Conservation (phyloP, 2,113 vertebrate genomes). For the Dendropsophus ebraccatus region DNA sequence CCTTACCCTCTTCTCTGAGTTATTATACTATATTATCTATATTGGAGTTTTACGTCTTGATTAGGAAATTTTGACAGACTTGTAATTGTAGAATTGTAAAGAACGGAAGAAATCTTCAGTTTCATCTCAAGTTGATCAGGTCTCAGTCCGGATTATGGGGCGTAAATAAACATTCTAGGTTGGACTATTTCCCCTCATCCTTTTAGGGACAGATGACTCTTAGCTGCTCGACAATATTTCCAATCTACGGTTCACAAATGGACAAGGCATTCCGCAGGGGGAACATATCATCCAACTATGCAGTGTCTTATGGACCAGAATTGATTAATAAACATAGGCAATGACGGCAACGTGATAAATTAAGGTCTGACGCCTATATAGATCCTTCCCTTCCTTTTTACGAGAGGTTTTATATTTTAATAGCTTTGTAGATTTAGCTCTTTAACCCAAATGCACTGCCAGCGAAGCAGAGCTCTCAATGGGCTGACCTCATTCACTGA, state of each 20-base stretch:
- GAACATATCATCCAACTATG: neutral
- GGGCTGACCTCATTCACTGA: constrained; percentile 25
- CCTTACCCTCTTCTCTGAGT: too few relatives aligned
- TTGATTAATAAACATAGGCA: constrained; percentile 35
- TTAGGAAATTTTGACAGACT: too few relatives aligned
- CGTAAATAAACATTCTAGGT: too few relatives aligned
- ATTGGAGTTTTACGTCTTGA: too few relatives aligned
- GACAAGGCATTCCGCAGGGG: neutral
- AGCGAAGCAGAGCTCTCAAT: constrained; percentile 26
- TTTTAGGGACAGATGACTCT: neutral
- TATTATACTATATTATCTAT: too few relatives aligned
- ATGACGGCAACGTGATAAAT: constrained; percentile 39
- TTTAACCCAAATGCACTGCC: constrained; percentile 45
- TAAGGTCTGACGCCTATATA: constrained; percentile 39
- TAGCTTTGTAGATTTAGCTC: constrained; percentile 47
- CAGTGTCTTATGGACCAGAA: constrained; percentile 28
- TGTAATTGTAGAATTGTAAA: too few relatives aligned
- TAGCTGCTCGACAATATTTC: neutral
- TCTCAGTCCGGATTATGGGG: too few relatives aligned
- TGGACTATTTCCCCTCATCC: too few relatives aligned
- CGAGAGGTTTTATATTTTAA: constrained; percentile 49
- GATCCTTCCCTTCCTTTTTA: constrained; percentile 42
- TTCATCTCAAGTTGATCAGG: too few relatives aligned
- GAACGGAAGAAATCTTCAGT: too few relatives aligned
- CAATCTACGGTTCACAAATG: neutral